Evolutionary conservation across 1,140 invertebrate genomes (phyloP), one percentile per base, ranked within the genome.

Genomic region (Pinna nobilis): DNA sequence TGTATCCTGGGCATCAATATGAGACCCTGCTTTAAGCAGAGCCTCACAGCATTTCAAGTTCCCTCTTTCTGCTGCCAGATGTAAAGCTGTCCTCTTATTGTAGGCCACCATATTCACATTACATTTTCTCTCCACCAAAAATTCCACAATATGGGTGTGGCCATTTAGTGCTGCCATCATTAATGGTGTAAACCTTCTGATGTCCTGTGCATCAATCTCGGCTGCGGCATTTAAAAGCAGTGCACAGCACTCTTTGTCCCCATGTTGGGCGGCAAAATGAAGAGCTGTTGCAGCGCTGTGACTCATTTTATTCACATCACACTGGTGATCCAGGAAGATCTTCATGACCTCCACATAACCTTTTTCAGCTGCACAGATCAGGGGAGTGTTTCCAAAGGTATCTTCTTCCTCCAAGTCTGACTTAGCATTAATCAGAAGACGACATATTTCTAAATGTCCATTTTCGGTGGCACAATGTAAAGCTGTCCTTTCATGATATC

Each of bases 331-430:
- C 63, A 97, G 88, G 68, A 97, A 90, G 87, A 97, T 93, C 78
- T 92, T 88, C 18, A 96, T 94, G 80, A 95, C 94, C 30, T 95
- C 93, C 39, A 94, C 91, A 88, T 96, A 94, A 0, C 95, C 95
- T 87, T 94, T 94, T 28, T 95, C 95, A 2, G 95, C 93, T 11
- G 96, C 94, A 81, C 97, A 91, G 83, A 97, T 96, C 51, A 97
- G 91, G 7, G 96, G 95, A 15, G 96, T 97, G 39, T 95, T 97
- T 9, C 84, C 84, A 70, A 86, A 88, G 2, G 83, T 82, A 67
- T 89, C 84, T 44, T 85, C 82, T 51, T 85, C 82, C 51, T 87
- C 84, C 25, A 85, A 53, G 37, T 85, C 80, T 15, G 88, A 87
- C 41, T 84, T 83, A 32, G 85, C 83, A 9, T 85, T 86, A 1